Conservation (phyloP, 2,888 invertebrate genomes). For the Brachyopa scutellaris region DNA sequence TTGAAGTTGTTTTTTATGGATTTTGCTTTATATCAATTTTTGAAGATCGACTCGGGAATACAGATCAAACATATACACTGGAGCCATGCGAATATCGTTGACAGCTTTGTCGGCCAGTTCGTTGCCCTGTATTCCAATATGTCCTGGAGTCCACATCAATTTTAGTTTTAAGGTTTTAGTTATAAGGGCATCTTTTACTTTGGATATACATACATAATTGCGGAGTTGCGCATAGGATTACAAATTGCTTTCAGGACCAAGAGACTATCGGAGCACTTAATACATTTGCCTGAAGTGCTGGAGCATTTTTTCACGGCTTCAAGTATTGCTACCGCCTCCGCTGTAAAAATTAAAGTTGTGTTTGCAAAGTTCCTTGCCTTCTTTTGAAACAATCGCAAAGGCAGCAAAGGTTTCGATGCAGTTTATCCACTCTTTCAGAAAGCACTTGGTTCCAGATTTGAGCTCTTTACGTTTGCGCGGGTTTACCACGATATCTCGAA, state of each 20-base stretch:
- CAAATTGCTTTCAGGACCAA: slow-evolving; percentile 3
- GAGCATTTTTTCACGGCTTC: slow-evolving; percentile 2
- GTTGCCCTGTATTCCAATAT: slow-evolving; percentile 2
- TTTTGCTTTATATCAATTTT: background rate
- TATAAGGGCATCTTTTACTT: background rate
- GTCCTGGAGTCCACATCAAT: slow-evolving; percentile 8
- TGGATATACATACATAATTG: background rate
- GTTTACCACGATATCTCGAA: too few species aligned
- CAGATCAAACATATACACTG: background rate
- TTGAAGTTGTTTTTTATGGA: background rate
- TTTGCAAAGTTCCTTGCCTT: slow-evolving; percentile 1
- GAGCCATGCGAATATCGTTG: background rate
- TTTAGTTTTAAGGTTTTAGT: slow-evolving; percentile 1
- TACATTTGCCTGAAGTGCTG: slow-evolving; percentile 3
- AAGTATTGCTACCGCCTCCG: background rate
- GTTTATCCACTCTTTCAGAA: too few species aligned
- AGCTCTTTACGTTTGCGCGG: too few species aligned
- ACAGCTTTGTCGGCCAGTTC: slow-evolving; percentile 14
- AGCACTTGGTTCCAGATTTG: too few species aligned
- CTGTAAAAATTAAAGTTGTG: background rate
- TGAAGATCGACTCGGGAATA: background rate
- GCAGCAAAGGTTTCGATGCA: too few species aligned
- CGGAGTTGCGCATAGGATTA: background rate
- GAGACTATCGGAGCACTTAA: slow-evolving; percentile 4
- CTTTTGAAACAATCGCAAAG: slow-evolving; percentile 10